Conservation (phyloP, 2,888 invertebrate species). For the Campoplex capitator region DNA sequence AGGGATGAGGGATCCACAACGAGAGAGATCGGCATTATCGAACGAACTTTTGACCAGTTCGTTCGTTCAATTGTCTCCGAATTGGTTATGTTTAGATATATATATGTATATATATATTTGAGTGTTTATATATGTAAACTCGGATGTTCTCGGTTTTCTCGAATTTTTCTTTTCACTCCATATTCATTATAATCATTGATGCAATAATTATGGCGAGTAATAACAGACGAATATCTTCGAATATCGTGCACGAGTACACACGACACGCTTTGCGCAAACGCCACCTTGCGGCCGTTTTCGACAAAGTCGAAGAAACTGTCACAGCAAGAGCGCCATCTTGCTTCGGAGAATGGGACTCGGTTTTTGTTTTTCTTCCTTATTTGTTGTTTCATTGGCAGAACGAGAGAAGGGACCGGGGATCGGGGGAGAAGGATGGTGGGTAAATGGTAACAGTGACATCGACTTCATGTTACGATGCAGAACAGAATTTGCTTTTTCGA, state of each 20-base stretch:
- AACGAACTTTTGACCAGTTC: constrained; percentile 25
- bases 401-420: neutral
- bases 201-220: constrained; percentile 68
- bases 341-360: neutral
- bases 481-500: constrained; percentile 1
- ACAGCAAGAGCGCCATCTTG: constrained; percentile 26
- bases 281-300: neutral
- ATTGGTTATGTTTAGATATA: neutral
- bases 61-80: constrained; percentile 9
- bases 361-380: neutral
- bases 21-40: constrained; percentile 44
- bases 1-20: constrained; percentile 54
- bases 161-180: constrained; percentile 6
- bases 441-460: neutral
- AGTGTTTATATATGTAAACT: neutral
- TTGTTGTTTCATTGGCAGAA: neutral
- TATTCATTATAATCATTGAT: constrained; percentile 67
- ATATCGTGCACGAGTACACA: neutral
- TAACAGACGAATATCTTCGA: constrained; percentile 36
- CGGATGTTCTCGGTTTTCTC: constrained; percentile 28
- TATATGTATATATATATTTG: neutral
- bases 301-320: constrained; percentile 17
- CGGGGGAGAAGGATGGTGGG: neutral
- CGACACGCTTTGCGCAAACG: neutral
- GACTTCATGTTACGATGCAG: neutral